Evolutionary conservation across 2,888 invertebrate species (phyloP).

Genomic region (Volucella inanis): DNA sequence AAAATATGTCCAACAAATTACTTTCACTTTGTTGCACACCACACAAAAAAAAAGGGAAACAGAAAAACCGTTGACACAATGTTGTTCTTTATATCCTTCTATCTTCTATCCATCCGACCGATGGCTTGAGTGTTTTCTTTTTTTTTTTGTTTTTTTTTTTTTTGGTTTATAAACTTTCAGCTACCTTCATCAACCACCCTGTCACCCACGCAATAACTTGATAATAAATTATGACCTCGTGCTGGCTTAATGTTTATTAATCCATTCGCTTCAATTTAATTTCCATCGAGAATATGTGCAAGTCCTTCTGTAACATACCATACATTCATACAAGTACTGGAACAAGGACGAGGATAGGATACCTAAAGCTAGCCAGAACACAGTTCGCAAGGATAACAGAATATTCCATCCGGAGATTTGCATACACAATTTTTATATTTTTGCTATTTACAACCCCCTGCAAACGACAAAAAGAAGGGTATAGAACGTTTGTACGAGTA

Average conservation of each 20-base stretch:
- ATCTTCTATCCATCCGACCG: too few species aligned
- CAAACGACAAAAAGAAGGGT: too few species aligned
- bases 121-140: too few species aligned
- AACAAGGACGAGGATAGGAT: slow-evolving; percentile 61
- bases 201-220: slow-evolving; percentile 20
- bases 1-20: slow-evolving; percentile 44
- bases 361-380: slow-evolving; percentile 44
- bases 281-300: slow-evolving; percentile 58
- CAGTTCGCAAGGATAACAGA: slow-evolving; percentile 44
- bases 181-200: slow-evolving; percentile 31
- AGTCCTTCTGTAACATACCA: background rate
- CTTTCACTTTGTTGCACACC: slow-evolving; percentile 42
- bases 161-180: slow-evolving; percentile 17
- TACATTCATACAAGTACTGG: slow-evolving; percentile 28
- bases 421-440: slow-evolving; percentile 45
- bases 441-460: too few species aligned
- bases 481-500: background rate
- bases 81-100: background rate
- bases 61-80: slow-evolving; percentile 43
- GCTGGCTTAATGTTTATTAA: slow-evolving; percentile 66
- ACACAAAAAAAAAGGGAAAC: background rate
- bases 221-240: slow-evolving; percentile 58
- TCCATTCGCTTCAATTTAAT: slow-evolving; percentile 73
- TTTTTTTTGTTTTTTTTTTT: background rate
- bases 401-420: slow-evolving; percentile 62